These are phyloP conservation scores for Taxidea taxus DNA, from an alignment of 2,113 vertebrate genomes.

Conservation along the genomic window DNA sequence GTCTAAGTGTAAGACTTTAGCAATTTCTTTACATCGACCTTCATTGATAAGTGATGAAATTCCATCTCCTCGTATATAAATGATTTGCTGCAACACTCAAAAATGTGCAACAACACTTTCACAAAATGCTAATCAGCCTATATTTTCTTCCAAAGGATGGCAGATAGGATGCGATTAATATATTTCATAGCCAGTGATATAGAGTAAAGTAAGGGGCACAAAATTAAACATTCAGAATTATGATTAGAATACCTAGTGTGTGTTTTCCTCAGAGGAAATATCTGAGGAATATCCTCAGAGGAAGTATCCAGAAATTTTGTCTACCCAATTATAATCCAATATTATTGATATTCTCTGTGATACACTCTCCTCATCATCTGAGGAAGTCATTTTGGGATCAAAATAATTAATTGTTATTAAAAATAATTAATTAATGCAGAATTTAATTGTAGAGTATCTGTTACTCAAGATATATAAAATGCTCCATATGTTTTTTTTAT, in stretches of 20 bases:
- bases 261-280: not conserved
- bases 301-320: not conserved
- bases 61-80: not conserved
- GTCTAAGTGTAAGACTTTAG: not conserved
- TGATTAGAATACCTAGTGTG: not conserved
- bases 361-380: not conserved
- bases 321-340: not conserved
- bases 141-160: not conserved
- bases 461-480: not conserved
- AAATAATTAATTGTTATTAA: too few relatives aligned
- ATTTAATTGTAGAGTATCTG: not conserved
- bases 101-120: not conserved
- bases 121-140: not conserved
- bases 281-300: not conserved
- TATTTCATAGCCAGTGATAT: not conserved
- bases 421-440: too few relatives aligned
- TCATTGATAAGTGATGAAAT: constrained; percentile 21
- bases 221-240: not conserved
- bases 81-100: not conserved
- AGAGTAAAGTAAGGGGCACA: not conserved
- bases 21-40: not conserved
- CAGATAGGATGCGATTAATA: not conserved
- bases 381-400: not conserved
- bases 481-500: not conserved
- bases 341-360: not conserved